A percentile compares a stretch with the other conserved stretches of the same genome.
Conservation (phyloP, 2,888 invertebrate species). For the Parnassius apollo region DNA sequence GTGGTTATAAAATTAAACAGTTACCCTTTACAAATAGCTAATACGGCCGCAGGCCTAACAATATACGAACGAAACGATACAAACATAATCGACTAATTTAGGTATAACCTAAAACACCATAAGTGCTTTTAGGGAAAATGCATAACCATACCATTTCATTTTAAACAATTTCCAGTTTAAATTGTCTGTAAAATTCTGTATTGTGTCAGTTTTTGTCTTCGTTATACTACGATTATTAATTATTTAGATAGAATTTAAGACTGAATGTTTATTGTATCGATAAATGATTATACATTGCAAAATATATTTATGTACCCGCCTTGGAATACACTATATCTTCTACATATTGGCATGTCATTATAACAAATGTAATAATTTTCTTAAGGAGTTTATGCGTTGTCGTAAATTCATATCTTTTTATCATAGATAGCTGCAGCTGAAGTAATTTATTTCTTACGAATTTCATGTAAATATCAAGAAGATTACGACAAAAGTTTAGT, state of each 20-base stretch:
- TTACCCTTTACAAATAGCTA: too few relatives aligned
- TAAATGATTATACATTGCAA: slow-evolving; percentile 12
- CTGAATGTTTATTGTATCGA: slow-evolving; percentile 17
- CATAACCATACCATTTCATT: neutral
- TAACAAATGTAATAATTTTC: neutral
- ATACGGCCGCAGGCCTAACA: too few relatives aligned
- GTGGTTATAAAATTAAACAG: too few relatives aligned
- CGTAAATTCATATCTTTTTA: slow-evolving; percentile 1
- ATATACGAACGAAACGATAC: too few relatives aligned
- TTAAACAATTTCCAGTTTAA: neutral
- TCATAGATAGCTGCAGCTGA: neutral
- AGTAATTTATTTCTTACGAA: neutral
- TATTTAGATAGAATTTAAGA: slow-evolving; percentile 8
- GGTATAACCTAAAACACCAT: too few relatives aligned
- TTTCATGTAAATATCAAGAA: neutral
- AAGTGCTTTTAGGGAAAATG: neutral
- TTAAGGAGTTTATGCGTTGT: neutral
- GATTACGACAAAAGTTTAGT: neutral
- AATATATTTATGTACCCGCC: slow-evolving; percentile 11
- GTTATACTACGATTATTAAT: neutral
- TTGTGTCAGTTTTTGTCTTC: neutral
- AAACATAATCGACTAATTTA: too few relatives aligned
- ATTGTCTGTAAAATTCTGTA: neutral
- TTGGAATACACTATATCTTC: slow-evolving; percentile 14
- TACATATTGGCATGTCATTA: neutral